A percentile compares a stretch with the other conserved stretches of the same genome.
Evolutionary conservation across 1,140 invertebrate species (phyloP).

Genomic region (Meteorus sp.): DNA sequence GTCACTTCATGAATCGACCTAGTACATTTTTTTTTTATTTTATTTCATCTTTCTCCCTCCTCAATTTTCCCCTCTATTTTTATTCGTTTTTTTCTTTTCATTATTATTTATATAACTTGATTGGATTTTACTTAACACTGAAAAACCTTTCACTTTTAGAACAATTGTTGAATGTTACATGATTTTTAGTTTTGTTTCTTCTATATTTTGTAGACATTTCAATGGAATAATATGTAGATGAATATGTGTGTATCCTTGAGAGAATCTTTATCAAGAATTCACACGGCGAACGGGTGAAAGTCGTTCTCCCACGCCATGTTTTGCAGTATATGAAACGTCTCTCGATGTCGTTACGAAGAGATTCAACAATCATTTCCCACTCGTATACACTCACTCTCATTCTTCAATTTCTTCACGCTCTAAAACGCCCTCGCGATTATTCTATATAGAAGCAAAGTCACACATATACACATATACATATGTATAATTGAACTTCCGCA

Average conservation of each 20-base stretch:
- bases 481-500: constrained; percentile 5
- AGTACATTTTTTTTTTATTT: constrained; percentile 19
- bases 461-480: neutral
- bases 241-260: neutral
- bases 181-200: no score
- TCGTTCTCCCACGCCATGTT: constrained; percentile 59
- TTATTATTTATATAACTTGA: no score
- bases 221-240: no score
- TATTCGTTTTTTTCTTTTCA: no score
- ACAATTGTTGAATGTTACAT: no score
- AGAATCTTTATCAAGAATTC: constrained; percentile 38
- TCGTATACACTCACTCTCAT: neutral
- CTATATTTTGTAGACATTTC: no score
- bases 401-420: neutral
- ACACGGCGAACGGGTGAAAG: constrained; percentile 53
- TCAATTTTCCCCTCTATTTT: no score
- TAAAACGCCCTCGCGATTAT: neutral
- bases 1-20: constrained; percentile 9
- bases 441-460: neutral
- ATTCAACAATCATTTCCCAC: constrained; percentile 30
- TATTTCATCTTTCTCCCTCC: constrained; percentile 2
- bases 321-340: no score
- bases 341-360: no score
- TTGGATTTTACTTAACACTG: no score
- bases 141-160: no score